A percentile compares a stretch with the other conserved stretches of the same genome.
phyloP scores from a whole-genome alignment of 2,888 invertebrate genomes.

The Rhagophthalmus giganteus region DNA sequence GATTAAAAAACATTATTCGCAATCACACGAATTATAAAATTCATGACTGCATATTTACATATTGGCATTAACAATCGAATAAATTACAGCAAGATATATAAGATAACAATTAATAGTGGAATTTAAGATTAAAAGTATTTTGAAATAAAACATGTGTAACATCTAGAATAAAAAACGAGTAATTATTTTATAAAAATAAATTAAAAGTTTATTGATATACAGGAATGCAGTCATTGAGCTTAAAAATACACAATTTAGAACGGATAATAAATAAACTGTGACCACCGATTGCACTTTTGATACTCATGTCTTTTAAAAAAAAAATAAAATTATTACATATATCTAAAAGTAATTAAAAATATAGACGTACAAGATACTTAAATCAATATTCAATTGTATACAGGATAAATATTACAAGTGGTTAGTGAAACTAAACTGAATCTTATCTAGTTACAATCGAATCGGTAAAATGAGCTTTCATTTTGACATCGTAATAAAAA shows the following conservation, averaged over 20 bases:
- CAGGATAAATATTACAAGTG: slow-evolving; percentile 18
- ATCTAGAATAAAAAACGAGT: too few relatives aligned
- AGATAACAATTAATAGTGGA: slow-evolving; percentile 16
- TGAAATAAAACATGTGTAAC: too few relatives aligned
- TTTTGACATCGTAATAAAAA: slow-evolving; percentile 20
- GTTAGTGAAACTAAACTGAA: slow-evolving; percentile 27
- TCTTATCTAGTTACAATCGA: slow-evolving; percentile 22
- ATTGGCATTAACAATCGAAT: slow-evolving; percentile 23
- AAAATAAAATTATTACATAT: slow-evolving; percentile 22
- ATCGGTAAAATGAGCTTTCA: slow-evolving; percentile 23
- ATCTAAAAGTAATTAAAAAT: slow-evolving; percentile 18
- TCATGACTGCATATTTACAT: slow-evolving; percentile 10
- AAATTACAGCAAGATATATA: slow-evolving; percentile 12
- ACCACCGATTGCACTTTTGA: slow-evolving; percentile 28
- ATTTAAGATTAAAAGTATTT: slow-evolving; percentile 11
- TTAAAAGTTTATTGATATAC: slow-evolving; percentile 29
- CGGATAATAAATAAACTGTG: slow-evolving; percentile 38
- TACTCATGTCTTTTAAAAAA: slow-evolving; percentile 25
- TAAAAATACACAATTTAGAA: slow-evolving; percentile 42
- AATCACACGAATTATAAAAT: too few relatives aligned
- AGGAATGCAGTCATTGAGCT: slow-evolving; percentile 46
- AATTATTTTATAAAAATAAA: slow-evolving; percentile 28
- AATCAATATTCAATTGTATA: slow-evolving; percentile 17
- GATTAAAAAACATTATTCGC: too few relatives aligned
- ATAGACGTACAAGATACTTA: slow-evolving; percentile 13